Conservation (phyloP, 2,113 vertebrate genomes). For the Thoracochromis brauschi region DNA sequence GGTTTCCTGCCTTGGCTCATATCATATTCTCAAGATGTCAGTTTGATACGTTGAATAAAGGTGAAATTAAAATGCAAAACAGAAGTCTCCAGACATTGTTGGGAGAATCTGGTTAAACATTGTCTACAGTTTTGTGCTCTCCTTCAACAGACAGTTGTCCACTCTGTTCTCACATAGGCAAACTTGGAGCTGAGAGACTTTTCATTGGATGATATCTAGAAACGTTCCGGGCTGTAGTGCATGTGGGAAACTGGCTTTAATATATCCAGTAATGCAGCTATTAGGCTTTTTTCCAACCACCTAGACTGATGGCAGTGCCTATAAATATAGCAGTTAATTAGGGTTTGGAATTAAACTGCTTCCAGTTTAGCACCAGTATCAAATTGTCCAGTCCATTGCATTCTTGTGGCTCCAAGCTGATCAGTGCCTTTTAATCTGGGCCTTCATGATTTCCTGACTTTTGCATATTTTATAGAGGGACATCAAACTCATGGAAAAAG, state of each 20-base stretch:
- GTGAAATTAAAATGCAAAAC: background rate
- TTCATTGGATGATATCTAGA: background rate
- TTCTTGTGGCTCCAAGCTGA: background rate
- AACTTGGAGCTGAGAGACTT: background rate
- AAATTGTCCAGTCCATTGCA: background rate
- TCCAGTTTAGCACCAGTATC: background rate
- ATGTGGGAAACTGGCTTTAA: background rate
- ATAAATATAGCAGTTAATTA: conserved; percentile 31
- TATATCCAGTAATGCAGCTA: background rate
- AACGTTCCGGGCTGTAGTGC: background rate
- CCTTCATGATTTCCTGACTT: background rate
- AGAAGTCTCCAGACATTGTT: background rate
- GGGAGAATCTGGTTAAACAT: background rate
- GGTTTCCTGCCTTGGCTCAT: background rate
- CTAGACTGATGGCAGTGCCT: background rate
- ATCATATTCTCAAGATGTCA: background rate
- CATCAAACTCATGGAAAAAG: background rate
- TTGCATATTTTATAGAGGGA: background rate
- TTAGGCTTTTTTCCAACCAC: background rate
- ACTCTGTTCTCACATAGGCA: background rate
- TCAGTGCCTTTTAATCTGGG: background rate
- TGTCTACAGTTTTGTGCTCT: background rate
- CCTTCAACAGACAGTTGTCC: background rate
- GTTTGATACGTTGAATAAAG: background rate
- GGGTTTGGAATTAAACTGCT: background rate